Base-by-base conservation (phyloP, 2,888 invertebrate species). In the Chymomyza caudatula region DNA sequence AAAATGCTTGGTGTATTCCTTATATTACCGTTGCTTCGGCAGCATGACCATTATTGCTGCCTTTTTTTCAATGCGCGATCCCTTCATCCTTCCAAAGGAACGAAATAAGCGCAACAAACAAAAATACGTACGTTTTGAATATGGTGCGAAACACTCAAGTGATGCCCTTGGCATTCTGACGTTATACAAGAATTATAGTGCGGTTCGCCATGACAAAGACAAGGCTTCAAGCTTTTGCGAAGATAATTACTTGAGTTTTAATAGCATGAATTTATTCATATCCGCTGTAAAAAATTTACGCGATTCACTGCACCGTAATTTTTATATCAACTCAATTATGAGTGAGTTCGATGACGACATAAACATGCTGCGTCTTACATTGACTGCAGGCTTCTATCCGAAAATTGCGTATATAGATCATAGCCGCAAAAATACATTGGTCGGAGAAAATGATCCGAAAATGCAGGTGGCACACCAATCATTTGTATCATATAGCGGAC, bases 1-100 rank as follows among this genome's bases (percentile, higher is more conserved):
- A 3, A 98, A 98, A 90, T 96, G 97, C 94, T 90, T 99, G 67
- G 91, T 99, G 0, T 97, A 96, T 88, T 94, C 96, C 1, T 94
- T 97, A 47, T 95, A 97, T 2, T 93, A 98, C 75, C 96, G 96
- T 89, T 99, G 99, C 89, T 91, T 98, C 42, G 97, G 98, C 89
- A 98, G 98, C 1, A 92, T 99, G 29, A 91, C 97, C 62, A 98
- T 98, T 1, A 95, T 99, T 47, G 96, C 96, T 0, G 96, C 97
- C 87, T 94, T 94, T 73, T 92, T 98, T 75, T 95, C 97, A 0
- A 92, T 92, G 15, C 92, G 95, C 75, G 96, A 96, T 89, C 96
- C 96, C 0, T 96, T 96, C 87, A 92, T 94, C 68, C 91, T 97
- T 66, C 96, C 97, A 2, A 90, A 92, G 60, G 93, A 94, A 73